Conservation (phyloP, 2,113 vertebrate genomes). For the Propithecus coquereli region DNA sequence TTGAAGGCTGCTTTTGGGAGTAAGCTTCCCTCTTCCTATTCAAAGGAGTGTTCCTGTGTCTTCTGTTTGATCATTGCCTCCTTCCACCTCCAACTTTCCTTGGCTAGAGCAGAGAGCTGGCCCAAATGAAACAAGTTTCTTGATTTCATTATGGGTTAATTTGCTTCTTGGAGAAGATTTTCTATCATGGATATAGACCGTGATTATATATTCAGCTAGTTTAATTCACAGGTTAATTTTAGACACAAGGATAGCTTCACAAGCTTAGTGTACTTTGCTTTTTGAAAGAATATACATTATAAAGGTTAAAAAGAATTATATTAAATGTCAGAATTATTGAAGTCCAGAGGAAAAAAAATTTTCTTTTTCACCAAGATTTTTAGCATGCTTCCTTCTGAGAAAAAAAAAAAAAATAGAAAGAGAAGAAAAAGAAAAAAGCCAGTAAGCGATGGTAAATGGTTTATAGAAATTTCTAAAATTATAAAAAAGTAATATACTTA, state of each 20-base stretch:
- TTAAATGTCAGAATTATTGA: constrained; percentile 19
- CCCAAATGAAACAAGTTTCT: not conserved
- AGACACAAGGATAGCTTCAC: not conserved
- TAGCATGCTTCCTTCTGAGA: not conserved
- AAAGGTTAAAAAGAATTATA: not conserved
- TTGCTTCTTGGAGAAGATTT: constrained; percentile 45
- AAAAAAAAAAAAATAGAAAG: not conserved
- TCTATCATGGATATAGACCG: not conserved
- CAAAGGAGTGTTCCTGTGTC: not conserved
- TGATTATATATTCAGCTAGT: not conserved
- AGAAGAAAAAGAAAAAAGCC: not conserved
- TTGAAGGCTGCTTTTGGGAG: not conserved
- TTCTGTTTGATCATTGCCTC: not conserved
- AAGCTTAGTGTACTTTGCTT: not conserved
- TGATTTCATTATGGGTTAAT: not conserved
- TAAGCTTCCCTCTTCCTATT: not conserved
- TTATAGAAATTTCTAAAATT: not conserved
- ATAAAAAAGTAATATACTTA: not conserved
- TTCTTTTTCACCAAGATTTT: not conserved
- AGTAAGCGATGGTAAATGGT: not conserved
- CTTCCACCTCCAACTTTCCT: not conserved
- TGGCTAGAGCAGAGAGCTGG: not conserved
- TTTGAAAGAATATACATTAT: not conserved
- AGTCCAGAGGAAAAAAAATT: not conserved
- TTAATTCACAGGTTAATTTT: constrained; percentile 36